These are phyloP conservation scores for Ceratina calcarata DNA, from an alignment of 1,140 invertebrate genomes.

Conservation along the genomic window DNA sequence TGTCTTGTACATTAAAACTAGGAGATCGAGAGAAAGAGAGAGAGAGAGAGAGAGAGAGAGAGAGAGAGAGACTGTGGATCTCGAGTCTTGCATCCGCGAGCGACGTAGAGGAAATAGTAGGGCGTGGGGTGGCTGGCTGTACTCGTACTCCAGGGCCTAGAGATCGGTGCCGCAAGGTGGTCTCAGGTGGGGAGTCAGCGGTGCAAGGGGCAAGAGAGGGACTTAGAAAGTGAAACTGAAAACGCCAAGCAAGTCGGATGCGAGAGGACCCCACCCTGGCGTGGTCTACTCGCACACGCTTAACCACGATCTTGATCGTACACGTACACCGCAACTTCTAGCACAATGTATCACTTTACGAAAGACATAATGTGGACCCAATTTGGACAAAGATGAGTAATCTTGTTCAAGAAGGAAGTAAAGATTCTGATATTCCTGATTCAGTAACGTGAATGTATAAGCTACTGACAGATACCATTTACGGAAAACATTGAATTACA, in stretches of 20 bases:
- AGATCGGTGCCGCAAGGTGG: conserved; percentile 63
- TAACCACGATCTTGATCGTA: background rate
- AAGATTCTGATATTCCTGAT: too few species aligned
- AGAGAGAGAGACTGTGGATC: conserved; percentile 44
- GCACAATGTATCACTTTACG: conserved; percentile 21
- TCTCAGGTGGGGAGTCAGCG: conserved; percentile 41
- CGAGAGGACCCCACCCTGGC: conserved; percentile 75
- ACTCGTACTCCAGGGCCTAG: conserved; percentile 48
- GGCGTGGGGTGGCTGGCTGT: conserved; percentile 62
- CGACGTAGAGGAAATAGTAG: conserved; percentile 58
- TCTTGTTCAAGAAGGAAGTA: too few species aligned
- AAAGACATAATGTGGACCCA: too few species aligned
- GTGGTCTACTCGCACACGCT: conserved; percentile 60
- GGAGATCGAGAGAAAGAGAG: conserved; percentile 21
- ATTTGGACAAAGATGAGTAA: too few species aligned
- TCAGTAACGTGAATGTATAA: too few species aligned
- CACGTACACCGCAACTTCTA: conserved; percentile 19
- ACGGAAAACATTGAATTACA: too few species aligned
- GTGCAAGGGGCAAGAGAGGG: conserved; percentile 44
- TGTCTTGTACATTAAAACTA: too few species aligned
- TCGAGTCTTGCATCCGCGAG: conserved; percentile 54
- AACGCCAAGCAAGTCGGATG: conserved; percentile 70
- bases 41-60: conserved; percentile 24
- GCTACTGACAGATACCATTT: too few species aligned
- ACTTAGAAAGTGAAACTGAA: conserved; percentile 78